Conservation (phyloP, 1,140 invertebrate species). For the Drosophila ogumai region DNA sequence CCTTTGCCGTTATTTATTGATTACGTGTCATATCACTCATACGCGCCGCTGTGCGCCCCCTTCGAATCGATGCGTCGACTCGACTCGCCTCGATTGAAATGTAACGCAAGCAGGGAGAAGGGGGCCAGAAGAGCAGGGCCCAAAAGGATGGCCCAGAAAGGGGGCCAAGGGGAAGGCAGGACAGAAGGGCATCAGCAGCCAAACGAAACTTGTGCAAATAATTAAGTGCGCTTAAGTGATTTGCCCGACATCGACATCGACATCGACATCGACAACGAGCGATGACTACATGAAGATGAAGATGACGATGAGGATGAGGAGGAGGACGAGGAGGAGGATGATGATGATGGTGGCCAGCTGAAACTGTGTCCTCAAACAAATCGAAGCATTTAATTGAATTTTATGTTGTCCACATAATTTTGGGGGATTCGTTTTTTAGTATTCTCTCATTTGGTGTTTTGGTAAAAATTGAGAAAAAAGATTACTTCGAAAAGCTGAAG, state of each 20-base stretch:
- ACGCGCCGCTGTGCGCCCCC: constrained; percentile 57
- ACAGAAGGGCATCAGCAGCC: constrained; percentile 15
- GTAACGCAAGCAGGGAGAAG: constrained; percentile 58
- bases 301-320: constrained; percentile 30
- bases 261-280: constrained; percentile 25
- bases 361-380: constrained; percentile 2
- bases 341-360: constrained; percentile 14
- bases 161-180: not conserved
- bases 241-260: constrained; percentile 54
- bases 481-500: no score
- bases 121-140: not conserved
- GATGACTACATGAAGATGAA: constrained; percentile 51
- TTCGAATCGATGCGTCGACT: constrained; percentile 17
- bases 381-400: constrained; percentile 1
- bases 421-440: no score
- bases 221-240: constrained; percentile 83
- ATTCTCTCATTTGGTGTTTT: not conserved
- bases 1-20: constrained; percentile 77
- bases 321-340: constrained; percentile 38
- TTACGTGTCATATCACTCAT: constrained; percentile 83
- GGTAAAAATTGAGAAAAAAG: no score
- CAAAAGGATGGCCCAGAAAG: constrained; percentile 8
- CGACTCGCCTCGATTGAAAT: constrained; percentile 71
- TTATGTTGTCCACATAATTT: not conserved
- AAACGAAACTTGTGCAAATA: constrained; percentile 78